These are phyloP conservation scores for Thunnus maccoyii DNA, from an alignment of 2,113 vertebrate genomes.

Conservation along the genomic window DNA sequence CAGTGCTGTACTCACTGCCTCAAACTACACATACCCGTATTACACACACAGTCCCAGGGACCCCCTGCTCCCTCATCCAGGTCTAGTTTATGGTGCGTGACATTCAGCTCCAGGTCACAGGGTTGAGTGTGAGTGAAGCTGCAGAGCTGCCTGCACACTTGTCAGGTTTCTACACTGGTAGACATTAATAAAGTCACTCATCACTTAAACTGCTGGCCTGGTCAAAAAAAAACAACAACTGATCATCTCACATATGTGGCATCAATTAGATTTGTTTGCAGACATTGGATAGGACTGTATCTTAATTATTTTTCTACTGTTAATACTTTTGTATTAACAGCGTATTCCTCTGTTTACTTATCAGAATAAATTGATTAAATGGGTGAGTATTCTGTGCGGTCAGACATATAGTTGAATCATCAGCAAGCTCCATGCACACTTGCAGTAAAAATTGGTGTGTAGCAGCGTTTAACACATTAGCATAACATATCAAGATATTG, in stretches of 20 bases:
- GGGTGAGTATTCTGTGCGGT: no score
- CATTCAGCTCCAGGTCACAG: conserved; percentile 56
- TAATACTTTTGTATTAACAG: no score
- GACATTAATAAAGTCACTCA: background rate
- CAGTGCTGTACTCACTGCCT: background rate
- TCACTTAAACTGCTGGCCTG: background rate
- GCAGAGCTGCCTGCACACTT: background rate
- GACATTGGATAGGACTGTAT: no score
- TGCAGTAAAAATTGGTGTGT: no score
- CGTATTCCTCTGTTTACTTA: no score
- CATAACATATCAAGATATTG: no score
- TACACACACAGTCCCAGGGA: conserved; percentile 23
- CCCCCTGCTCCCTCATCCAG: conserved; percentile 40
- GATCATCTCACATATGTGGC: background rate
- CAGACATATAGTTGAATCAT: no score
- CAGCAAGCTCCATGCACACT: no score
- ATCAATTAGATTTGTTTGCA: no score
- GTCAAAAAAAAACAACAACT: background rate
- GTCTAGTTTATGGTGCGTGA: conserved; percentile 55
- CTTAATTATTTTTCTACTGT: no score
- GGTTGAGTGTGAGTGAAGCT: conserved; percentile 25
- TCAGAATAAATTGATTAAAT: no score
- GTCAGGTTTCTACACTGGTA: background rate
- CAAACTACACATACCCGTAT: conserved; percentile 13
- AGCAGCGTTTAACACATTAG: no score